phyloP scores from a whole-genome alignment of 2,888 invertebrate species.

The Amaurobius ferox region DNA sequence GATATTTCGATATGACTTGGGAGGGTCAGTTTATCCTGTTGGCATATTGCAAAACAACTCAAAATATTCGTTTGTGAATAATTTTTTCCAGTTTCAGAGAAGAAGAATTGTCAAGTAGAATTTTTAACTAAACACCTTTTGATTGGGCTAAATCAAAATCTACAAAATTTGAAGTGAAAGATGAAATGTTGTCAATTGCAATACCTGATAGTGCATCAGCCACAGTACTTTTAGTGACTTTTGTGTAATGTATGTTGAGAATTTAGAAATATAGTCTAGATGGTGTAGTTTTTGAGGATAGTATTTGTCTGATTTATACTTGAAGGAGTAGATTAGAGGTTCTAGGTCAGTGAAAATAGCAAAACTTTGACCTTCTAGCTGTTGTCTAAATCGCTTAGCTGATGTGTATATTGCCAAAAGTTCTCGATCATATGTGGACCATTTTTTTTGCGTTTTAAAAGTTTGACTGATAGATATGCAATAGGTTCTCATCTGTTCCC shows the following conservation, averaged over 20 bases:
- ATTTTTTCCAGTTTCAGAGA: too few relatives aligned
- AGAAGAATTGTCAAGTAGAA: too few relatives aligned
- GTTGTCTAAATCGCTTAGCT: not conserved
- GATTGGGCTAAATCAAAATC: too few relatives aligned
- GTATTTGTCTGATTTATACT: not conserved
- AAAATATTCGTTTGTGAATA: too few relatives aligned
- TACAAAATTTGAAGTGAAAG: not conserved
- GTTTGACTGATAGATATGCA: not conserved
- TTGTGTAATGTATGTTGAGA: not conserved
- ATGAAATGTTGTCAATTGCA: not conserved
- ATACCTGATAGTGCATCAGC: not conserved
- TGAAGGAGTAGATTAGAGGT: not conserved
- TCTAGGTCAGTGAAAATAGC: not conserved
- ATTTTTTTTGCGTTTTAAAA: not conserved
- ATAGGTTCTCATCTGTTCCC: not conserved
- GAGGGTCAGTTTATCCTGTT: too few relatives aligned
- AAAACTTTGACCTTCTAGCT: not conserved
- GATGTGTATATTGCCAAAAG: not conserved
- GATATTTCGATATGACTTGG: too few relatives aligned
- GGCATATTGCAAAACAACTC: too few relatives aligned
- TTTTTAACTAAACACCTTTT: too few relatives aligned
- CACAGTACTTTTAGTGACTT: not conserved
- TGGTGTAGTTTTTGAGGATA: not conserved
- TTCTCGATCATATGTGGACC: constrained; percentile 3
- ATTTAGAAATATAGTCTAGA: not conserved